A percentile compares a stretch with the other conserved stretches of the same genome.
phyloP scores from a whole-genome alignment of 1,140 invertebrate genomes.

The Aphelinus atriplicis region DNA sequence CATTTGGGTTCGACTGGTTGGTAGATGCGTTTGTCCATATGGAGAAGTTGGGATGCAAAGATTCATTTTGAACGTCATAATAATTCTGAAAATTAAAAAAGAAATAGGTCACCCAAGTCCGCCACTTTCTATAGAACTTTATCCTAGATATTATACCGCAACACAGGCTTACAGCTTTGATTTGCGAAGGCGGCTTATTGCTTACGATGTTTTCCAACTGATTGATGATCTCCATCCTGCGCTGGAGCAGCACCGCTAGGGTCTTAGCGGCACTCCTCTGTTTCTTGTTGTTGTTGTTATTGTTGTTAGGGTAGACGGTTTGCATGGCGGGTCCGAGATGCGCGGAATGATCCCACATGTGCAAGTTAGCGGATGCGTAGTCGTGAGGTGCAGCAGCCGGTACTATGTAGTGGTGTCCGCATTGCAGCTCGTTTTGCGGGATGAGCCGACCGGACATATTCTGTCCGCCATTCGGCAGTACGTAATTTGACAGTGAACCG shows the following conservation, averaged over 20 bases:
- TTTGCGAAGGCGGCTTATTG: conserved; percentile 64
- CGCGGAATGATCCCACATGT: conserved; percentile 55
- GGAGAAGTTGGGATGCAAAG: conserved; percentile 57
- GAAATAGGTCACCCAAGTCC: no score
- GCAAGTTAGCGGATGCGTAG: conserved; percentile 55
- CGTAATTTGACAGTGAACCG: conserved; percentile 57
- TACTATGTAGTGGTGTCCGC: conserved; percentile 60
- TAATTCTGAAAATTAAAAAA: conserved; percentile 53
- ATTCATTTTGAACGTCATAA: conserved; percentile 59
- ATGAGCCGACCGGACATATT: conserved; percentile 49
- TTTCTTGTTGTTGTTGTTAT: conserved; percentile 44
- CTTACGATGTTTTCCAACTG: conserved; percentile 75
- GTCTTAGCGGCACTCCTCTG: conserved; percentile 68
- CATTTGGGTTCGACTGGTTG: conserved; percentile 57
- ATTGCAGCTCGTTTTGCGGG: conserved; percentile 57
- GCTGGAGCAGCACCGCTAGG: conserved; percentile 72
- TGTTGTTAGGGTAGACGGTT: conserved; percentile 48
- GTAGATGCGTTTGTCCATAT: conserved; percentile 62
- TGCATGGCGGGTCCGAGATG: conserved; percentile 53
- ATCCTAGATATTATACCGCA: background rate
- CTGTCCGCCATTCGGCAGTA: conserved; percentile 53
- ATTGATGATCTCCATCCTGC: conserved; percentile 74
- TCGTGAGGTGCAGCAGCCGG: conserved; percentile 54
- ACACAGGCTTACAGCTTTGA: conserved; percentile 54
- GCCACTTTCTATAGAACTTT: background rate